Conservation (phyloP, 2,888 invertebrate species). For the Heteropelma amictum region DNA sequence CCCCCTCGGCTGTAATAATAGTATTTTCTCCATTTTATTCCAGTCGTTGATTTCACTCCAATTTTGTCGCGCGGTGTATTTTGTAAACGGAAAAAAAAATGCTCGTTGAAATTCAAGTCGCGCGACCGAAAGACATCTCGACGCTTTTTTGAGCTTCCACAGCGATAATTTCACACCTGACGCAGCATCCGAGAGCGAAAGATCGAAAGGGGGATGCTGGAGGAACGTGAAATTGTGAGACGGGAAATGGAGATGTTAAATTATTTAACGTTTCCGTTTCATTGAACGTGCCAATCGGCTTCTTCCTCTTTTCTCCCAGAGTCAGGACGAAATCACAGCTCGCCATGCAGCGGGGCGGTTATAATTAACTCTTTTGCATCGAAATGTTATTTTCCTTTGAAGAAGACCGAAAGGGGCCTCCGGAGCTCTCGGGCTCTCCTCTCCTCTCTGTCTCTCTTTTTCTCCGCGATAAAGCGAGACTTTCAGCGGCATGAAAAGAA, state of each 20-base stretch:
- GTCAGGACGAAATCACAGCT: not conserved
- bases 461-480: not conserved
- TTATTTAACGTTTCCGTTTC: slow-evolving; percentile 25
- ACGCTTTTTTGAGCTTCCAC: too few relatives aligned
- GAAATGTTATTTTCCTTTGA: slow-evolving; percentile 65
- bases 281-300: slow-evolving; percentile 18
- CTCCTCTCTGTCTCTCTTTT: not conserved
- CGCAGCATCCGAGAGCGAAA: not conserved
- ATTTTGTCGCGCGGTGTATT: not conserved
- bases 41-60: not conserved
- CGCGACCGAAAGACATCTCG: too few relatives aligned
- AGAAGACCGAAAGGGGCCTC: slow-evolving; percentile 58
- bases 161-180: too few relatives aligned
- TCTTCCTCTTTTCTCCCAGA: not conserved
- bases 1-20: not conserved
- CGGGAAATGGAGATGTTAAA: slow-evolving; percentile 17
- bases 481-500: slow-evolving; percentile 55
- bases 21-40: slow-evolving; percentile 1
- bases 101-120: too few relatives aligned
- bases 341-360: slow-evolving; percentile 48
- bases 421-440: not conserved
- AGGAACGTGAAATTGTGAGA: not conserved
- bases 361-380: slow-evolving; percentile 68
- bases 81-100: not conserved
- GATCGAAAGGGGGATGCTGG: not conserved